These are phyloP conservation scores for Caenorhabditis macrosperma DNA, from an alignment of 2,888 invertebrate species.

Conservation along the genomic window DNA sequence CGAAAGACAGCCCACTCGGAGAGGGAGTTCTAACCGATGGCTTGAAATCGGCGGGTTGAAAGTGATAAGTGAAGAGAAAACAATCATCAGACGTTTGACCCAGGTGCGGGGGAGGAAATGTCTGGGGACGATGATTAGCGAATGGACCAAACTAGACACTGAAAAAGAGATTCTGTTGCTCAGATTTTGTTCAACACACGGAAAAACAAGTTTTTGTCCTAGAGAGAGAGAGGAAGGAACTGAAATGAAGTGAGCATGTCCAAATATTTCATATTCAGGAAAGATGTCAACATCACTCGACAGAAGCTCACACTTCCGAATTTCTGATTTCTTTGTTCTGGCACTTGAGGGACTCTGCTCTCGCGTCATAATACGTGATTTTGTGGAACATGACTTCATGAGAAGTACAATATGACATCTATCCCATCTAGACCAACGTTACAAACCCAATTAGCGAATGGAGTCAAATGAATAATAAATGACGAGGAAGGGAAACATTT, in stretches of 20 bases:
- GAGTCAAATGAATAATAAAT: conserved; percentile 32
- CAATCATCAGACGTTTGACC: not conserved
- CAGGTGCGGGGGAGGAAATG: not conserved
- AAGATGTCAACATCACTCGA: conserved; percentile 50
- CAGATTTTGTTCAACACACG: conserved; percentile 22
- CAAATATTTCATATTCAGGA: conserved; percentile 47
- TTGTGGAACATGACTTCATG: conserved; percentile 17
- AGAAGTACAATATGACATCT: conserved; percentile 46
- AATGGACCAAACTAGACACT: conserved; percentile 7
- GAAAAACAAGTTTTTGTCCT: conserved; percentile 47
- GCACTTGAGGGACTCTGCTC: conserved; percentile 13
- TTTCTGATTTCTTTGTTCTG: conserved; percentile 45
- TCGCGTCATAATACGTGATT: conserved; percentile 46
- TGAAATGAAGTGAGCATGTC: conserved; percentile 27
- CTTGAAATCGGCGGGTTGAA: no score
- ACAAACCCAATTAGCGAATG: conserved; percentile 12
- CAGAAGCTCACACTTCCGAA: conserved; percentile 36
- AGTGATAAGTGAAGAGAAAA: not conserved
- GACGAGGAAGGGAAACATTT: conserved; percentile 6
- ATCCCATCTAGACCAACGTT: conserved; percentile 10
- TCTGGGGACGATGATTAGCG: not conserved
- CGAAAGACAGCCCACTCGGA: not conserved
- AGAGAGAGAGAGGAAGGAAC: conserved; percentile 7
- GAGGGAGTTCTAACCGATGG: no score
- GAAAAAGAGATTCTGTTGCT: conserved; percentile 6